Base-by-base conservation (phyloP, 2,113 vertebrate species). In the Triplophysa siluroides region DNA sequence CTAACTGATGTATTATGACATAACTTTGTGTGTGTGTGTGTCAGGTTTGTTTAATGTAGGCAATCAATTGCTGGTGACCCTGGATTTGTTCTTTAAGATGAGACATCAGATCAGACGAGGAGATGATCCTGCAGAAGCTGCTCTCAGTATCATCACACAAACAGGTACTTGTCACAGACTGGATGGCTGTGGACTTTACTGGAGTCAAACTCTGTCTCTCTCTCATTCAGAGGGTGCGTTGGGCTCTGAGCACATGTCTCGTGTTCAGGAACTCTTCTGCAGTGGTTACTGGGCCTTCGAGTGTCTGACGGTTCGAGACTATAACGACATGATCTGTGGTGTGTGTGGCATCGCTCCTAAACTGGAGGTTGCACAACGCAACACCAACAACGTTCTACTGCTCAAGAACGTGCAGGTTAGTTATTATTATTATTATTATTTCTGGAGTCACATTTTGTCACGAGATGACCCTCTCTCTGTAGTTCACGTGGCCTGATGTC, bases 261-360 rank as follows among this genome's bases (percentile, higher is more conserved):
- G 93, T 81, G 89, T 98, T 19, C 94, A 94, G 76, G 96, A 98
- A n/a, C 90, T 98, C 81, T 89, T 99, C 73, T 94, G 95, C 88
- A 95, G 90, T 61, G 98, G 97, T 69, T 99, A 98, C 81, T 99
- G 98, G 98, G 97, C 97, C 65, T 99, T 98, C 11, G 98, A 99
- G 82, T 96, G 97, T 79, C 92, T 99, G 56, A 99, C 97, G 0
- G 86, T 97, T 41, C 93, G 98, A 2, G 98, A 99, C 89, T 99
- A 97, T 88, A 99, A 99, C 7, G 98, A 99, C 81, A 99, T 99
- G 97, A 99, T 99, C 89, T 99, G 98, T 80, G 98, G 98, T 18
- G 90, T 99, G 85, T 99, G 98, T 75, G 98, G 98, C 2, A 92
- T 99, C 78, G 94, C 95, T 62, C 97, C 98, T 67, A 98, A 96